Conservation (phyloP, 2,888 invertebrate species). For the Cephus spinipes region DNA sequence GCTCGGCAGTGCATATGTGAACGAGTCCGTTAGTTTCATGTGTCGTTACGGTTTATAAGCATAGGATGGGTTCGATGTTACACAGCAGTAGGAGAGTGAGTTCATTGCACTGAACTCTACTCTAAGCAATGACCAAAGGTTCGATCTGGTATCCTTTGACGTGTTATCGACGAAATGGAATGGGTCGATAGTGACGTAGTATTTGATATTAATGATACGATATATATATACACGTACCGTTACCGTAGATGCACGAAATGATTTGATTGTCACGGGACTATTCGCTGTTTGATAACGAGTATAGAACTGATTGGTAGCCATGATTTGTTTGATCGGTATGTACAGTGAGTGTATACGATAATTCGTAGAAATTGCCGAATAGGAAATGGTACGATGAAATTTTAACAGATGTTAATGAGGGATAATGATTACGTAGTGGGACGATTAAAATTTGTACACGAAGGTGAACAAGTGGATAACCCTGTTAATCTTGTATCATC, state of each 20-base stretch:
- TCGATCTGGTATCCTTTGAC: neutral
- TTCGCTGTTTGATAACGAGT: neutral
- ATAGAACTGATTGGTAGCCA: neutral
- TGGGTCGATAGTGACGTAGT: neutral
- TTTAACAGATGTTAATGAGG: neutral
- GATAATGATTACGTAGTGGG: neutral
- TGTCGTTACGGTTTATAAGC: conserved; percentile 62
- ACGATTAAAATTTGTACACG: neutral
- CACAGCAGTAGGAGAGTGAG: conserved; percentile 28
- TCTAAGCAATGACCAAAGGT: neutral
- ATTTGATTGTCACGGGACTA: neutral
- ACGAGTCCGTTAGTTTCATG: conserved; percentile 57
- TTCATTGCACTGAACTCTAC: neutral
- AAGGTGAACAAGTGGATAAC: neutral
- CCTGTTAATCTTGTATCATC: neutral
- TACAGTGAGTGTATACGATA: neutral
- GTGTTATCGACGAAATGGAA: neutral
- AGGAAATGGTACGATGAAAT: neutral
- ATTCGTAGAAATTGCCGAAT: neutral
- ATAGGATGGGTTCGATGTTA: conserved; percentile 55
- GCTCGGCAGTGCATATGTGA: conserved; percentile 21
- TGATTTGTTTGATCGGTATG: neutral
- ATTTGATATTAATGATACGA: neutral
- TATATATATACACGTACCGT: neutral
- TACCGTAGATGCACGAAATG: neutral